These are phyloP conservation scores for Rhinella marina DNA, from an alignment of 2,797 vertebrate genomes.

Conservation along the genomic window DNA sequence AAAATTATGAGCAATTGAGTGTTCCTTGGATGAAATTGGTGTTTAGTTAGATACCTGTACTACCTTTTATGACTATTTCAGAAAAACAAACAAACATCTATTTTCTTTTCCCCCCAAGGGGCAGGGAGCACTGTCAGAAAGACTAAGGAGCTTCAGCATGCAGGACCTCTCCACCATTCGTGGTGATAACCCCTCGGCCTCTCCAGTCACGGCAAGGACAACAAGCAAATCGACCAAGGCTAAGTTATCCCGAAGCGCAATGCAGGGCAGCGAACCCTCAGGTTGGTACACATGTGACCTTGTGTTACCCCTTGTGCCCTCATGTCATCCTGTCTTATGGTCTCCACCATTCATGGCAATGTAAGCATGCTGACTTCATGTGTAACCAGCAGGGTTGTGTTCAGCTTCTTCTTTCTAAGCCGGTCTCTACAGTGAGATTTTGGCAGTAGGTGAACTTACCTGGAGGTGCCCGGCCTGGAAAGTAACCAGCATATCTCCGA, in stretches of 20 bases:
- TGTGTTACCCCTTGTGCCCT: not conserved
- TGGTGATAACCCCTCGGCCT: conserved; percentile 76
- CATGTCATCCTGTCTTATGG: not conserved
- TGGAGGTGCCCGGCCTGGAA: not conserved
- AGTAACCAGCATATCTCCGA: not conserved
- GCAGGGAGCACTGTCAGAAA: conserved; percentile 94
- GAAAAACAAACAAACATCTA: not conserved
- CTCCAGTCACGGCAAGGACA: conserved; percentile 74
- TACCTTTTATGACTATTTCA: conserved; percentile 12
- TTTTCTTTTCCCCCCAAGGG: conserved; percentile 75
- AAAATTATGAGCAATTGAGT: no score
- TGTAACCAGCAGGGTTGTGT: not conserved
- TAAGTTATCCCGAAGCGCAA: conserved; percentile 87
- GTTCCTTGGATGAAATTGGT: not conserved
- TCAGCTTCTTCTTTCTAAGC: not conserved
- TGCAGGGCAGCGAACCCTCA: conserved; percentile 83
- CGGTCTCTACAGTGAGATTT: not conserved
- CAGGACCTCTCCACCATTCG: conserved; percentile 93
- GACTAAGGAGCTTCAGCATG: conserved; percentile 98
- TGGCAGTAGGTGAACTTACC: not conserved
- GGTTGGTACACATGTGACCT: conserved; percentile 68
- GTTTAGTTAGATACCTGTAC: not conserved
- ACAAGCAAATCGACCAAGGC: conserved; percentile 81
- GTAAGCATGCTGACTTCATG: not conserved
- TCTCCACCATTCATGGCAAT: not conserved